A percentile compares a stretch with the other conserved stretches of the same genome.
Conservation (phyloP, 1,140 invertebrate genomes). For the Eubasilissa regina region DNA sequence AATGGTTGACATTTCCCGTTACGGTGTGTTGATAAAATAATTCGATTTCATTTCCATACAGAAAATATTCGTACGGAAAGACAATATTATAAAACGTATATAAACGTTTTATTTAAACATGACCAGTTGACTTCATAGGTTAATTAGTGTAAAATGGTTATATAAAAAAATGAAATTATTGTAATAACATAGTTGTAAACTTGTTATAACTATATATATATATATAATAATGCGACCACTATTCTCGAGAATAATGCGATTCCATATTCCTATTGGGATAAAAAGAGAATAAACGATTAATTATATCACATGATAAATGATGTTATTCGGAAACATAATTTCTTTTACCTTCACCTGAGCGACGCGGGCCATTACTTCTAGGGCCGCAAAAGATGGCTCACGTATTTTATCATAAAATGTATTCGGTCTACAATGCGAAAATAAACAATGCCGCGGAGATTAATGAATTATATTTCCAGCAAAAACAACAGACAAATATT, state of each 20-base stretch:
- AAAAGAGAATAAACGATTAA: conserved; percentile 3
- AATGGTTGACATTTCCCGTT: conserved; percentile 48
- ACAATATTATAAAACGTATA: too few species aligned
- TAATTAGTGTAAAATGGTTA: too few species aligned
- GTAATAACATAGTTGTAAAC: too few species aligned
- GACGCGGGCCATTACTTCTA: conserved; percentile 23
- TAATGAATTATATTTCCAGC: conserved; percentile 31
- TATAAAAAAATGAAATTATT: too few species aligned
- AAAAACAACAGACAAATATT: conserved; percentile 10
- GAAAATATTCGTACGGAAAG: too few species aligned
- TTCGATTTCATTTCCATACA: too few species aligned
- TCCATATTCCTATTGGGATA: background rate
- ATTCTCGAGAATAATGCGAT: background rate
- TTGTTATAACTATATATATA: too few species aligned
- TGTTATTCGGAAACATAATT: conserved; percentile 32
- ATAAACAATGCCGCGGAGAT: conserved; percentile 46
- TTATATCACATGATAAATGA: conserved; percentile 39
- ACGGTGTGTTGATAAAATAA: conserved; percentile 49
- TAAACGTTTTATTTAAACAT: too few species aligned
- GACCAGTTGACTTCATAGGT: too few species aligned
- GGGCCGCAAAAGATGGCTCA: background rate
- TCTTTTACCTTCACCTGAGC: conserved; percentile 42
- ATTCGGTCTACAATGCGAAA: conserved; percentile 9
- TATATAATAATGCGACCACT: too few species aligned
- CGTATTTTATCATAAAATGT: conserved; percentile 40